phyloP scores from a whole-genome alignment of 2,113 vertebrate species.

The Melanerpes aurifrons region DNA sequence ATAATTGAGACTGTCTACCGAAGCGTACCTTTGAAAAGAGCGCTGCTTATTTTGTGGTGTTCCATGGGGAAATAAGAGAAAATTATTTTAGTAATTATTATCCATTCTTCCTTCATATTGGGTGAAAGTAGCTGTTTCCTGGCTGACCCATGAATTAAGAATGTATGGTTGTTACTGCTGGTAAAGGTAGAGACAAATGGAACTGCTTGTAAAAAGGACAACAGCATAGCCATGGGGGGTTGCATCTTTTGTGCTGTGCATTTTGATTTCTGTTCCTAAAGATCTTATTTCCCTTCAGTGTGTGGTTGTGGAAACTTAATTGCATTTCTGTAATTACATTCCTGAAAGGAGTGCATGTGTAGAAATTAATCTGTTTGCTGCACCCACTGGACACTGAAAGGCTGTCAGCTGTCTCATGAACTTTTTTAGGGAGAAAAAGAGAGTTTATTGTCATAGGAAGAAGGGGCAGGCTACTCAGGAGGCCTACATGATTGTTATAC shows the following conservation, averaged over 20 bases:
- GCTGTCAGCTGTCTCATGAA: not conserved
- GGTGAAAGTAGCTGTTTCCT: not conserved
- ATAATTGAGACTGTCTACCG: not conserved
- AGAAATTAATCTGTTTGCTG: not conserved
- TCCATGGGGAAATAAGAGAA: not conserved
- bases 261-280: not conserved
- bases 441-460: no score
- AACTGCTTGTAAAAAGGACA: not conserved
- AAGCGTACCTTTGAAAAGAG: not conserved
- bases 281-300: not conserved
- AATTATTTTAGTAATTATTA: not conserved
- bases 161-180: not conserved
- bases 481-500: no score
- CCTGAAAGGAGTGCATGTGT: not conserved
- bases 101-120: not conserved
- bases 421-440: not conserved
- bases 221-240: not conserved
- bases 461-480: no score
- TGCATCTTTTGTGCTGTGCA: not conserved
- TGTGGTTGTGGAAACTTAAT: not conserved
- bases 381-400: fast-evolving
- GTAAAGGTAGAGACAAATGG: not conserved
- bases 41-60: not conserved
- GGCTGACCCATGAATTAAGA: not conserved
- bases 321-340: not conserved